phyloP scores from a whole-genome alignment of 2,797 vertebrate species.

The Clamator glandarius region DNA sequence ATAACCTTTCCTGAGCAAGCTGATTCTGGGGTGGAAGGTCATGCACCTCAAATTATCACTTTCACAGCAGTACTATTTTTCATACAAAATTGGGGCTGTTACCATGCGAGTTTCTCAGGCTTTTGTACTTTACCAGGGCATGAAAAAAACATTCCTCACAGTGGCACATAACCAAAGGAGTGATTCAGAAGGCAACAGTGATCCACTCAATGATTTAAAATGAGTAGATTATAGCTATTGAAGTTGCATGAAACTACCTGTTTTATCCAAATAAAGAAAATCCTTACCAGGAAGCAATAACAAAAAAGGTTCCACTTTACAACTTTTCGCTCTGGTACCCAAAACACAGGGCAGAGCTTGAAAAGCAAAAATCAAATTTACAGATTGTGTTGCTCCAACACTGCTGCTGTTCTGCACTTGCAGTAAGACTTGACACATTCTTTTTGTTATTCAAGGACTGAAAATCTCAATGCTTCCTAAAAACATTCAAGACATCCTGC shows the following conservation, averaged over 20 bases:
- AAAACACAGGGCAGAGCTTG: background rate
- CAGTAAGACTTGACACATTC: background rate
- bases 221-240: background rate
- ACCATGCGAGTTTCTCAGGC: background rate
- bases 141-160: background rate
- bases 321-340: background rate
- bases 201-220: background rate
- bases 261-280: constrained; percentile 10
- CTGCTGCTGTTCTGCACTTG: background rate
- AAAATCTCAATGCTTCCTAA: background rate
- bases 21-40: background rate
- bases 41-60: background rate
- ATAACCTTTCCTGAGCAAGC: background rate
- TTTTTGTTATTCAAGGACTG: background rate
- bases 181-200: background rate
- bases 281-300: background rate
- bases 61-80: background rate
- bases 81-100: background rate
- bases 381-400: background rate
- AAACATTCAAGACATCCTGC: background rate
- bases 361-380: background rate
- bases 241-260: background rate
- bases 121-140: background rate
- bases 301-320: background rate
- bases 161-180: background rate